Percentiles rank a stretch among this genome's conserved stretches.
phyloP scores from a whole-genome alignment of 2,888 invertebrate genomes.

The Drosophila helvetica region DNA sequence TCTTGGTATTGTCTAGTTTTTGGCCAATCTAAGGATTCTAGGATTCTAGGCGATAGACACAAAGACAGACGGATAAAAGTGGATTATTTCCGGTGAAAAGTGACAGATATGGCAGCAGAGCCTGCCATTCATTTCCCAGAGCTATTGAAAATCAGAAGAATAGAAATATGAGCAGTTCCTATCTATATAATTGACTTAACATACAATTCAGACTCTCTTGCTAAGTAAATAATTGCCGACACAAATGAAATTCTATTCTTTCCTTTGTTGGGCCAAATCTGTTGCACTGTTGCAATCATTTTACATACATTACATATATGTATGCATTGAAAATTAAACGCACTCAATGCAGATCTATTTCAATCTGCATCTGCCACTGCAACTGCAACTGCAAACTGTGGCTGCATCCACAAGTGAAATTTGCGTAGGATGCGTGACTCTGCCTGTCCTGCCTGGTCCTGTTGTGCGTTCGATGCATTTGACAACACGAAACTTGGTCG shows the following conservation, averaged over 20 bases:
- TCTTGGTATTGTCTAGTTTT: too few relatives aligned
- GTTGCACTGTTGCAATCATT: constrained; percentile 4
- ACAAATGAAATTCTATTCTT: not conserved
- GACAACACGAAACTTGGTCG: constrained; percentile 44
- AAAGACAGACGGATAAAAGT: constrained; percentile 1
- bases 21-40: constrained; percentile 27
- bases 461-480: constrained; percentile 42
- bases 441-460: not conserved
- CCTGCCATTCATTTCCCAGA: too few relatives aligned
- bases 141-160: too few relatives aligned
- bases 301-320: not conserved
- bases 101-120: not conserved
- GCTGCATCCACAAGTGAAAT: constrained; percentile 18
- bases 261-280: constrained; percentile 3
- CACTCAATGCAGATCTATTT: constrained; percentile 9
- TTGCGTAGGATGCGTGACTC: constrained; percentile 25
- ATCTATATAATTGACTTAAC: not conserved
- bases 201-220: too few relatives aligned
- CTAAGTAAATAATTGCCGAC: not conserved
- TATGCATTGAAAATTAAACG: constrained; percentile 22
- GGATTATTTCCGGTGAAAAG: not conserved
- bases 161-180: not conserved
- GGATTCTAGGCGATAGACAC: constrained; percentile 49
- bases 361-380: constrained; percentile 13
- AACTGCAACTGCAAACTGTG: constrained; percentile 2